Evolutionary conservation across 2,113 vertebrate species (phyloP).

Genomic region (Rattus norvegicus): DNA sequence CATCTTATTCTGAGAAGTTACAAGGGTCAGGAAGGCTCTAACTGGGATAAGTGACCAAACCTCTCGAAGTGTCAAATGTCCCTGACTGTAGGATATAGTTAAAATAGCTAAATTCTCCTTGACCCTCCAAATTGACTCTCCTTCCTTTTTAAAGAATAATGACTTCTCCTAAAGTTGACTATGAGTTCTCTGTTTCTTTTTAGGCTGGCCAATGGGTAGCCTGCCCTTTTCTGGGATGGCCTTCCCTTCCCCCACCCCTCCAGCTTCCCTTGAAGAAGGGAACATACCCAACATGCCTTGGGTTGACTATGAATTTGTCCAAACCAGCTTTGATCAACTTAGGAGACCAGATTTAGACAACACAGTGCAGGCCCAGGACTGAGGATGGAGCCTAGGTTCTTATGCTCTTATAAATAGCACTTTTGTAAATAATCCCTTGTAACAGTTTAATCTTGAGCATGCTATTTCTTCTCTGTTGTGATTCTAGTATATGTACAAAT

Average conservation of each 20-base stretch:
- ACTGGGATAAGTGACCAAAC: neutral
- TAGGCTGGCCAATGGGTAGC: neutral
- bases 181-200: neutral
- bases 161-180: neutral
- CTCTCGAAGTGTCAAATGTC: neutral
- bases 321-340: neutral
- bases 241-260: neutral
- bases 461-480: slow-evolving; percentile 15
- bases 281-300: neutral
- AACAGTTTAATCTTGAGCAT: neutral
- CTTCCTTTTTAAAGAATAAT: neutral
- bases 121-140: neutral
- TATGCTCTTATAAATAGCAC: neutral
- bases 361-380: neutral
- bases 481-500: neutral
- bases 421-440: neutral
- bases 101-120: neutral
- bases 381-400: neutral
- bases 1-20: neutral
- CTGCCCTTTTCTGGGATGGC: neutral
- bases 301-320: neutral
- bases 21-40: neutral
- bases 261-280: neutral
- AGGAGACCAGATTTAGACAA: neutral
- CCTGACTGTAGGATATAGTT: neutral